These are phyloP conservation scores for Hyposoter dolosus DNA, from an alignment of 2,888 invertebrate species.

Conservation along the genomic window DNA sequence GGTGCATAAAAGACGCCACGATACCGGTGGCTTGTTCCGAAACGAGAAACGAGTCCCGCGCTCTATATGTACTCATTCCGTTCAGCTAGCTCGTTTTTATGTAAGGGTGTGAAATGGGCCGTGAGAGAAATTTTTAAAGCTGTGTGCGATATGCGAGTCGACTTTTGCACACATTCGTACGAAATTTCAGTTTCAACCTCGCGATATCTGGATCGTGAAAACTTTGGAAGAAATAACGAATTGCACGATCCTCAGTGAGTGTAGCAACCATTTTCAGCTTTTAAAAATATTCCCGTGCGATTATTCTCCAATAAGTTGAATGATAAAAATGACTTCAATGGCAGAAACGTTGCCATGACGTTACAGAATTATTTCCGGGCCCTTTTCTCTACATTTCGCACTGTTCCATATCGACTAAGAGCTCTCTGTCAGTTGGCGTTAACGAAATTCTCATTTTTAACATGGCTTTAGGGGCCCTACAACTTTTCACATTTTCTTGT, in stretches of 20 bases:
- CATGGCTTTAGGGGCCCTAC: background rate
- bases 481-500: background rate
- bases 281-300: background rate
- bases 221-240: constrained; percentile 5
- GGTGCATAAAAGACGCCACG: constrained; percentile 45
- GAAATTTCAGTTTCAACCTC: constrained; percentile 4
- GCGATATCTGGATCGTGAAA: constrained; percentile 4
- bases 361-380: background rate
- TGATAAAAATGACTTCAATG: background rate
- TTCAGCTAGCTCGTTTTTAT: constrained; percentile 41
- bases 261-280: background rate
- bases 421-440: background rate
- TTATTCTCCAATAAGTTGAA: background rate
- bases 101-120: constrained; percentile 54
- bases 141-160: constrained; percentile 19
- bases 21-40: constrained; percentile 35
- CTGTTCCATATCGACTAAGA: background rate
- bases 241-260: background rate
- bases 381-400: background rate
- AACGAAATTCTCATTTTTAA: background rate
- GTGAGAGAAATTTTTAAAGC: constrained; percentile 57
- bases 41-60: constrained; percentile 8
- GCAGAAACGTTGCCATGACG: background rate
- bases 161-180: constrained; percentile 16
- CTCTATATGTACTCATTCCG: constrained; percentile 22